Evolutionary conservation across 2,797 vertebrate genomes (phyloP).

Genomic region (Mastacembelus armatus): DNA sequence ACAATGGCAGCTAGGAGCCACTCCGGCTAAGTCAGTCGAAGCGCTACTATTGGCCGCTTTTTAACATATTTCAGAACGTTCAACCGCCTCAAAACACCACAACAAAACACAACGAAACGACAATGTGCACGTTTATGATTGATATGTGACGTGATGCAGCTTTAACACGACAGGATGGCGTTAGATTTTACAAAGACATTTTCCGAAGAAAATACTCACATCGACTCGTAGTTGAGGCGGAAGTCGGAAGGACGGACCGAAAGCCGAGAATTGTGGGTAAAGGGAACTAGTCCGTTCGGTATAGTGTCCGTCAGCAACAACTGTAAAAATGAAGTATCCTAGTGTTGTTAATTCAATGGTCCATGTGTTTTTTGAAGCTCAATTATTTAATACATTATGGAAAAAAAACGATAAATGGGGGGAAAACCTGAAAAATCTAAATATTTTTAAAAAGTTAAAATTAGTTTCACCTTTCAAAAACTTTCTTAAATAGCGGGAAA

Average conservation of each 20-base stretch:
- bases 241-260: slow-evolving; percentile 77
- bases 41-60: background rate
- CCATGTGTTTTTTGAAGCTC: no score
- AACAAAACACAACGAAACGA: fast-evolving
- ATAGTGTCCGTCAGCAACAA: slow-evolving; percentile 20
- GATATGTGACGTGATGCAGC: fast-evolving
- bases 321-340: slow-evolving; percentile 1
- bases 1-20: background rate
- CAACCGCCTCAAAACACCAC: background rate
- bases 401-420: no score
- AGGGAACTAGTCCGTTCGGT: slow-evolving; percentile 62
- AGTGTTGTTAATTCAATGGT: no score
- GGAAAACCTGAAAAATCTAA: no score
- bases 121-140: fast-evolving
- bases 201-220: slow-evolving; percentile 59
- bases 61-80: background rate
- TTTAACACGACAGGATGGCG: slow-evolving; percentile 53
- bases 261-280: slow-evolving; percentile 65
- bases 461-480: no score
- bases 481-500: no score
- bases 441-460: no score
- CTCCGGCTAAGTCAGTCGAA: background rate
- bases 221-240: slow-evolving; percentile 69
- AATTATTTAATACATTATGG: no score
- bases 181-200: slow-evolving; percentile 57